Percentiles rank a stretch among this genome's conserved stretches.
These are phyloP conservation scores for Temnothorax ravouxi DNA, from an alignment of 2,888 invertebrate genomes.

Conservation along the genomic window DNA sequence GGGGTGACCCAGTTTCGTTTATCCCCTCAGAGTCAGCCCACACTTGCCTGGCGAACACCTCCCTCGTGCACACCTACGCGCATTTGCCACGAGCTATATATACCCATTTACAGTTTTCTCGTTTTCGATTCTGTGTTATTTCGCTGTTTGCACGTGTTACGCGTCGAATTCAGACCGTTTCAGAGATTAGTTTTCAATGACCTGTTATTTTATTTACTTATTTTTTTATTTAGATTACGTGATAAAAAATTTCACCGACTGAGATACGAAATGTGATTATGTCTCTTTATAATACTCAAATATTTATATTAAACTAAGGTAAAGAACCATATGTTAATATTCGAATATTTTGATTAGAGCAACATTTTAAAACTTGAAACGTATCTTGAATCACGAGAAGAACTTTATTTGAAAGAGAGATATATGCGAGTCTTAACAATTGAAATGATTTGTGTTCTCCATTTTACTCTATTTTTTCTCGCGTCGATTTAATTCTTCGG, in stretches of 20 bases:
- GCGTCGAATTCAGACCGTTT: neutral
- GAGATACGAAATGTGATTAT: neutral
- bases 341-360: neutral
- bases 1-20: conserved; percentile 81
- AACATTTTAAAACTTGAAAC: neutral
- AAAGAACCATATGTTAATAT: neutral
- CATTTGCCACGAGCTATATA: conserved; percentile 19
- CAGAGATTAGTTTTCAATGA: neutral
- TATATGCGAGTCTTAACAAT: neutral
- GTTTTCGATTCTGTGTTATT: conserved; percentile 1
- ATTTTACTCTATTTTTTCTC: conserved; percentile 51
- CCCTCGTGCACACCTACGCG: conserved; percentile 30
- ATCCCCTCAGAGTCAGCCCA: conserved; percentile 61
- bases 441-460: conserved; percentile 30
- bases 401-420: too few species aligned
- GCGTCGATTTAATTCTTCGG: conserved; percentile 14
- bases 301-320: neutral
- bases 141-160: neutral
- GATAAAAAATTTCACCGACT: neutral
- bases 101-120: conserved; percentile 8
- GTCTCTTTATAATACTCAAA: neutral
- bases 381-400: neutral
- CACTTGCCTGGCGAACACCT: conserved; percentile 44
- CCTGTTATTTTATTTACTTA: neutral
- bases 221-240: neutral